phyloP scores from a whole-genome alignment of 1,140 invertebrate species.

The Holcopasites calliopsidis region DNA sequence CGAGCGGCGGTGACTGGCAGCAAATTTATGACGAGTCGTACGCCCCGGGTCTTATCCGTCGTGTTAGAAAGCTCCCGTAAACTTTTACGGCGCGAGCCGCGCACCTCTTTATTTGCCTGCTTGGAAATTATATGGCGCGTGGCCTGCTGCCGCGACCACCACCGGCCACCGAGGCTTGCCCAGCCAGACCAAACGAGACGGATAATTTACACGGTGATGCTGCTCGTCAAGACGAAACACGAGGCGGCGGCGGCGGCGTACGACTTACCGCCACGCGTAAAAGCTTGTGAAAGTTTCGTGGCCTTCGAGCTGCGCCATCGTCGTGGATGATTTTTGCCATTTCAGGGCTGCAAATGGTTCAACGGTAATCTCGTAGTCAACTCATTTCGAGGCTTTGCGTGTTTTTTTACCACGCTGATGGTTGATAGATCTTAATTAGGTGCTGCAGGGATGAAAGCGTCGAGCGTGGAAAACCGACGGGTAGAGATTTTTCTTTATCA shows the following conservation, averaged over 20 bases:
- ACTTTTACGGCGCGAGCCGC: slow-evolving; percentile 33
- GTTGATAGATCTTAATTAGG: no score
- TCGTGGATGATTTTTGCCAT: background rate
- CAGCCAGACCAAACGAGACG: background rate
- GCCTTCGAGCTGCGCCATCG: background rate
- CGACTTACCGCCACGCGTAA: background rate
- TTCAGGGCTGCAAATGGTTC: background rate
- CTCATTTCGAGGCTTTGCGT: no score
- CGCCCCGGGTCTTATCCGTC: background rate
- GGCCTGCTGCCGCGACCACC: slow-evolving; percentile 27
- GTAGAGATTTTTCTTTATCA: no score
- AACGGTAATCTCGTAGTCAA: no score
- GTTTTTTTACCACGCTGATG: no score
- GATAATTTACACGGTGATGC: slow-evolving; percentile 36
- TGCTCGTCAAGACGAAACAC: background rate
- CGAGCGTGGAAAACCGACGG: no score
- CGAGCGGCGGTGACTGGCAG: slow-evolving; percentile 1
- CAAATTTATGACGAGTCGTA: slow-evolving; percentile 53
- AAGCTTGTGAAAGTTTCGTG: slow-evolving; percentile 6
- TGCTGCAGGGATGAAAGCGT: no score
- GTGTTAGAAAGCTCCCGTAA: slow-evolving; percentile 41
- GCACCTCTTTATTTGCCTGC: slow-evolving; percentile 43
- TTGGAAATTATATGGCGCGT: slow-evolving; percentile 58
- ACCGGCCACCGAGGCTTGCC: background rate
- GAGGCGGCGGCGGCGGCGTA: background rate